These are phyloP conservation scores for Pomatostomus ruficeps DNA, from an alignment of 2,113 vertebrate genomes.

Conservation along the genomic window DNA sequence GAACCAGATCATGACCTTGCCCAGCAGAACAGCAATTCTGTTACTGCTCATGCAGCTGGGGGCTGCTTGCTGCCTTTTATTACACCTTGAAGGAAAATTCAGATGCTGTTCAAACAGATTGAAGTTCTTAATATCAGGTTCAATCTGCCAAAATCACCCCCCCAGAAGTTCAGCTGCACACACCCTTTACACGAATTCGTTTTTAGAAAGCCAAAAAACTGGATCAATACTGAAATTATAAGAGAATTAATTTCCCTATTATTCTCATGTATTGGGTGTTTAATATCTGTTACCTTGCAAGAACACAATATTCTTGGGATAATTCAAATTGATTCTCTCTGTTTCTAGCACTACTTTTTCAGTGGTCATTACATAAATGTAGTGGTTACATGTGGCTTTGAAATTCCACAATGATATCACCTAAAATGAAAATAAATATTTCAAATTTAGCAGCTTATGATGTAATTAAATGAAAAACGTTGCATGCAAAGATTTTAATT, in stretches of 20 bases:
- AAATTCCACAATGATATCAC: not conserved
- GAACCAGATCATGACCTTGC: not conserved
- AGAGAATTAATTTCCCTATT: not conserved
- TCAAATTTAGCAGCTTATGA: not conserved
- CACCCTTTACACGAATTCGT: not conserved
- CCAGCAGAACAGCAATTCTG: not conserved
- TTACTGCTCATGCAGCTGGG: not conserved
- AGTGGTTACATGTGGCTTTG: not conserved
- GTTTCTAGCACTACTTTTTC: not conserved
- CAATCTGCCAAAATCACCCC: not conserved
- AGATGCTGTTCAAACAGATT: not conserved
- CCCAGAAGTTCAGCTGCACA: not conserved
- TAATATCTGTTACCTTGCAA: not conserved
- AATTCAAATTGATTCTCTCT: not conserved
- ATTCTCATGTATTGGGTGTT: not conserved
- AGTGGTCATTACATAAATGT: not conserved
- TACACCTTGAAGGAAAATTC: not conserved
- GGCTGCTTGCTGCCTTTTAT: not conserved
- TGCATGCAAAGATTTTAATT: not conserved
- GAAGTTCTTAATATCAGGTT: not conserved
- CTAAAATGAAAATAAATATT: not conserved
- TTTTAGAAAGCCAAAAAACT: not conserved
- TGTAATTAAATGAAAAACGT: not conserved
- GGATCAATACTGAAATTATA: not conserved
- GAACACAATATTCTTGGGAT: not conserved